These are phyloP conservation scores for Perodicticus potto DNA, from an alignment of 2,797 vertebrate species.

Conservation along the genomic window DNA sequence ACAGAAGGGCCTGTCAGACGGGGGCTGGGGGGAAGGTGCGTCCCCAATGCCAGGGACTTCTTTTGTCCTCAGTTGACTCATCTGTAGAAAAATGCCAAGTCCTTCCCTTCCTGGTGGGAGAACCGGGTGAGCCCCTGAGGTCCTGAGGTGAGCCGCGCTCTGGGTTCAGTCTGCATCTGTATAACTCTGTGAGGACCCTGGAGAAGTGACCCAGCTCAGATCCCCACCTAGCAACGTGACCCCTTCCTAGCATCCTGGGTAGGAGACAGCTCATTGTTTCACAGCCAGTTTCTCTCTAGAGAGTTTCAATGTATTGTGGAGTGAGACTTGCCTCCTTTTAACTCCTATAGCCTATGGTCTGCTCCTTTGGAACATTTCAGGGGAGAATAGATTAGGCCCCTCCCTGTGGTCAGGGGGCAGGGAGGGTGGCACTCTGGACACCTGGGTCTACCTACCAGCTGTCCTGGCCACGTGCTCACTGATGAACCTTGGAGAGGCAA, in stretches of 20 bases:
- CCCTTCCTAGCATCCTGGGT: background rate
- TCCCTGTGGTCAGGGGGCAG: background rate
- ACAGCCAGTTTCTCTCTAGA: background rate
- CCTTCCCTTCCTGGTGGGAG: background rate
- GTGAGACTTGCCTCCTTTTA: background rate
- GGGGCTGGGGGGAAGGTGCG: background rate
- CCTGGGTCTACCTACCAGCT: background rate
- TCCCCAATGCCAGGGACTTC: background rate
- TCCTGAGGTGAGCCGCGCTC: no score
- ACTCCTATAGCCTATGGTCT: background rate
- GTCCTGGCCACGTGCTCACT: background rate
- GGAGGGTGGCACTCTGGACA: background rate
- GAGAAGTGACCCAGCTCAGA: background rate
- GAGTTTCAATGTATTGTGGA: background rate
- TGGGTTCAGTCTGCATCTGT: background rate
- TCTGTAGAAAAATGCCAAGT: background rate
- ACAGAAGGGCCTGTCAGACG: background rate
- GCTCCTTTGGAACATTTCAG: background rate
- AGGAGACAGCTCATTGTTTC: background rate
- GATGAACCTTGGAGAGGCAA: background rate
- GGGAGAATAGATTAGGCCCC: background rate
- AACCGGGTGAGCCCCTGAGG: no score
- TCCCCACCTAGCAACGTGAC: background rate
- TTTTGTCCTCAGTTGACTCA: background rate
- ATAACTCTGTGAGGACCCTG: background rate